Evolutionary conservation across 2,797 vertebrate genomes (phyloP).

Genomic region (Tachyglossus aculeatus): DNA sequence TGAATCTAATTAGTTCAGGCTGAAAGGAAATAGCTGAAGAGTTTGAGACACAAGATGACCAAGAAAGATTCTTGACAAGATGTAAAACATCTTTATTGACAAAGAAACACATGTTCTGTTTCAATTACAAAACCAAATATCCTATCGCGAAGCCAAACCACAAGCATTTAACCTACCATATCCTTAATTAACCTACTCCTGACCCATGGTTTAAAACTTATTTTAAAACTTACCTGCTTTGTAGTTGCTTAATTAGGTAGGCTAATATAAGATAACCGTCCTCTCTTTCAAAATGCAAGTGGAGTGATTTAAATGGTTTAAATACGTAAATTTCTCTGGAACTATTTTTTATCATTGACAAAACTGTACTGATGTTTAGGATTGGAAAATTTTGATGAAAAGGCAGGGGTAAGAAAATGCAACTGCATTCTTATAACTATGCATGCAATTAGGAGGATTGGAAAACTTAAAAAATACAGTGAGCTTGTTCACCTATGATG

Average conservation of each 20-base stretch:
- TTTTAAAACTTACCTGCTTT: conserved; percentile 35
- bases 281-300: conserved; percentile 17
- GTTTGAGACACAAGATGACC: conserved; percentile 56
- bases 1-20: conserved; percentile 72
- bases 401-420: conserved; percentile 11
- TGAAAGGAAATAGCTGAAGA: conserved; percentile 72
- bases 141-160: conserved; percentile 40
- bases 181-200: conserved; percentile 22
- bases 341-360: conserved; percentile 25
- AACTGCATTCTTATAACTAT: conserved; percentile 25
- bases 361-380: conserved; percentile 29
- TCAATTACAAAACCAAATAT: conserved; percentile 37
- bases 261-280: conserved; percentile 4
- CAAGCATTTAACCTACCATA: conserved; percentile 31
- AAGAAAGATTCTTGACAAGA: conserved; percentile 68
- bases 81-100: conserved; percentile 69
- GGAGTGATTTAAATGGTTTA: conserved; percentile 25
- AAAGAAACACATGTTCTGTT: conserved; percentile 56
- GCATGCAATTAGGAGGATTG: not conserved
- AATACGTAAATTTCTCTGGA: not conserved
- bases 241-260: not conserved
- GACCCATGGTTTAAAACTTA: not conserved
- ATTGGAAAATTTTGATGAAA: conserved; percentile 22
- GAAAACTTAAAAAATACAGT: conserved; percentile 40
- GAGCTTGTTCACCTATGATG: conserved; percentile 28